Percentiles rank a stretch among this genome's conserved stretches.
Evolutionary conservation across 2,888 invertebrate species (phyloP).

Genomic region (Andrena bucephala): DNA sequence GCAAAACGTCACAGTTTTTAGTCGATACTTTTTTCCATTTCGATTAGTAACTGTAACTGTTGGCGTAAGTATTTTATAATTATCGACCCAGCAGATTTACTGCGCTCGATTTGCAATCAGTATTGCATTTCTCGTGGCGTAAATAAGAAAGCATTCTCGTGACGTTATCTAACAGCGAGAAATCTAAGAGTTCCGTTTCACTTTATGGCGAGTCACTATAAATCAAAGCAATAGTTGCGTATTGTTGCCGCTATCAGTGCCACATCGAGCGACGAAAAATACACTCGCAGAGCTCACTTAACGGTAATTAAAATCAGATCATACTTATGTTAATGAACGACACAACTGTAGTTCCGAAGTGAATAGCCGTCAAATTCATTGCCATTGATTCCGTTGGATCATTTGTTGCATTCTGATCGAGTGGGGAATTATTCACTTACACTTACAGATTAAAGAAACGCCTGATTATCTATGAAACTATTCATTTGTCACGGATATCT

Average conservation of each 20-base stretch:
- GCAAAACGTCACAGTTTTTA: too few species aligned
- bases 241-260: slow-evolving; percentile 36
- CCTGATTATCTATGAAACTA: too few species aligned
- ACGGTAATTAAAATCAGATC: slow-evolving; percentile 24
- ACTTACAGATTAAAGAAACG: too few species aligned
- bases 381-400: too few species aligned
- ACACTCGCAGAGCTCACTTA: background rate
- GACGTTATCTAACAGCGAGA: slow-evolving; percentile 67
- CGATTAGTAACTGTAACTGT: slow-evolving; percentile 21
- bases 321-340: background rate
- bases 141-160: slow-evolving; percentile 61
- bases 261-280: slow-evolving; percentile 10
- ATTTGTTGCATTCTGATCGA: too few species aligned
- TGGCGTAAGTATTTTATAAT: background rate
- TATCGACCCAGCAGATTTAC: slow-evolving; percentile 35
- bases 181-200: slow-evolving; percentile 64
- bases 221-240: slow-evolving; percentile 48
- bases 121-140: slow-evolving; percentile 49
- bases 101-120: slow-evolving; percentile 48
- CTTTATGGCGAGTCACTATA: slow-evolving; percentile 44
- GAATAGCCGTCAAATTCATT: too few species aligned
- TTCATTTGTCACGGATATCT: too few species aligned
- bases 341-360: background rate
- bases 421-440: too few species aligned
- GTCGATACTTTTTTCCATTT: background rate